Base-by-base conservation (phyloP, 2,797 vertebrate species). In the Graptemys geographica region DNA sequence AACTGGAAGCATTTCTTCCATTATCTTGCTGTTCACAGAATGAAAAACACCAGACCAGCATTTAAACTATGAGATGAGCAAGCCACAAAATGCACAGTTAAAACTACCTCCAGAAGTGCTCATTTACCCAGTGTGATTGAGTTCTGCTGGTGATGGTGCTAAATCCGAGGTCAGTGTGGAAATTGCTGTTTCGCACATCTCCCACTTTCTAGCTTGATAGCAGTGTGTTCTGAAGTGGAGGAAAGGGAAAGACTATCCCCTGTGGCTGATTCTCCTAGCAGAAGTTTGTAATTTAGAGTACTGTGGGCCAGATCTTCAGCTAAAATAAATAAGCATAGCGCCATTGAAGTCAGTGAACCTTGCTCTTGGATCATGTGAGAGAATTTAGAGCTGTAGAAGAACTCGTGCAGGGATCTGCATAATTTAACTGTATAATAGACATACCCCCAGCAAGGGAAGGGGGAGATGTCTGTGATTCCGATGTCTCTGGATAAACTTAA, bases 21-120 rank as follows among this genome's bases (percentile, higher is more conserved):
- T 96, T 96, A 95, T 95, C 95, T 96, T 83, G 93, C 89, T 79
- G 16, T 87, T 96, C 86, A 84, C 90, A 86, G 87, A 95, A 88
- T 0, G 0, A 80, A 90, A 92, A 86, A 25, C 89, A 90, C 90
- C 84, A 84, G 96, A 95, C 89, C 74, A 72, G 65, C 52, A 49
- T 92, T 87, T 84, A 91, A 91, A 52, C 86, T 69, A 15, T 81
- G 80, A 5, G 2, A 83, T 87, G 78, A 90, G 44, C 41, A 87
- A 92, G 69, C 53, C 1, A 0, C 69, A 44, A 91, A 33, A 69
- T 83, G 84, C 74, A 84, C 56, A 81, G 93, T 79, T 93, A 89
- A 94, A 84, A 84, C 13, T 86, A 55, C 27, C 83, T 53, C 65
- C 83, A 76, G 85, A 95, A 94, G 72, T 62, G 82, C 28, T 80